Evolutionary conservation across 1,140 invertebrate species (phyloP), one percentile per base, ranked within the genome.

Genomic region (Drosophila arizonae): DNA sequence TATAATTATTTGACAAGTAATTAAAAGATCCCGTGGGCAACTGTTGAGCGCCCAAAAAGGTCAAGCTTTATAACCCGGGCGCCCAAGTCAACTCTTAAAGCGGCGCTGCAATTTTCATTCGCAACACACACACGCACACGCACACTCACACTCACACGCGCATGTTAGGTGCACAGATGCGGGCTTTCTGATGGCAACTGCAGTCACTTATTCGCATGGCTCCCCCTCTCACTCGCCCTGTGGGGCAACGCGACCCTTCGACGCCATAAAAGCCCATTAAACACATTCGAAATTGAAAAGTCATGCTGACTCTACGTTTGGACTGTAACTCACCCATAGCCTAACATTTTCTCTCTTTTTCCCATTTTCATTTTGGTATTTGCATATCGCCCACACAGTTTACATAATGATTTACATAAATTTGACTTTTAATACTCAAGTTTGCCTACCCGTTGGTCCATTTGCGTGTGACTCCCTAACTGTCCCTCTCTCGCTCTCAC

Each of bases 241-340:
- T 17, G 21, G 33, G 10, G 30, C n/a, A 17, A 13, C 17, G 41
- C 43, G 43, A 21, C 48, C 46, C 11, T 64, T 13, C 21, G 43
- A 61, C 57, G 36, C 58, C 45, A 72, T 71, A 60, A 75, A 72
- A 70, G 71, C 62, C 77, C 81, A 85, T 85, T 85, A 77, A 85
- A 77, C 75, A 85, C 71, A 86, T 79, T 82, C 61, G 54, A 87
- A 87, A 86, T 87, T 86, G 82, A 86, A 87, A 86, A 86, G 76
- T 82, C 82, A 86, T 86, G 82, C 74, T 87, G 43, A 51, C 28
- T 41, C 46, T 48, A 9, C 13, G 15, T 15, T 46, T 33, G 30
- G 15, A 46, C 28, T 24, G 43, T 15, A 10, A 4, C 43, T 62
- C 15, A 46, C 46, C 33, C 43, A 45, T n/a, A 15, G 43, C 43